Base-by-base conservation (phyloP, 2,888 invertebrate genomes). In the Cerastis leucographa region DNA sequence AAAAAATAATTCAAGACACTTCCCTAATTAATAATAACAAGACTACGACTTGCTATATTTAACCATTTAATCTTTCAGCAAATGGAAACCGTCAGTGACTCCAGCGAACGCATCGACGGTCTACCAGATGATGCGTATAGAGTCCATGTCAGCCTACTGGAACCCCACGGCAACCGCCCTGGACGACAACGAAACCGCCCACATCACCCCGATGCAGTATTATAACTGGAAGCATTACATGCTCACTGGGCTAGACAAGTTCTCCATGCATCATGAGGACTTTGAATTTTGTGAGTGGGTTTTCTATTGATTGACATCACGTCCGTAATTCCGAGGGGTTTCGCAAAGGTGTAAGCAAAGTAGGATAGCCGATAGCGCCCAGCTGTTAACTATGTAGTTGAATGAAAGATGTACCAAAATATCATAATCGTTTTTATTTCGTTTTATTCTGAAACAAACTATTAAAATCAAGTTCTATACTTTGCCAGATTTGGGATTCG, bases 141-240 rank as follows among this genome's bases (percentile, higher is more conserved):
- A 98, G 89, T 98, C 98, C 0, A 95, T 98, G 25, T 98, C 98
- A 0, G 92, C 97, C 0, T 98, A 98, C 93, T 98, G 98, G 97
- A 98, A 98, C 93, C 97, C 97, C 0, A 95, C 96, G 51, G 95
- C 96, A 66, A 95, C 96, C 14, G 94, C 96, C 44, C 90, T 97
- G 91, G 97, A 97, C 85, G 95, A 97, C 91, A 91, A 97, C 87
- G 94, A 97, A 91, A 93, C 97, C 0, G 96, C 96, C 0, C 93
- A 96, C 82, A 96, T 97, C 69, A 96, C 97, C 0, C 97, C 96
- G 46, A 97, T 94, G 93, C 97, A 97, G 92, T 98, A 97, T 88
- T 97, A 97, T 84, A 97, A 97, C 91, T 98, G 98, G 98, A 98
- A 98, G 90, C 98, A 97, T 87, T 97, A 97, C 70, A 98, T 98